Percentiles rank a stretch among this genome's conserved stretches.
Evolutionary conservation across 64 coral and sea anemone species (phyloP).

Genomic region (Actinia tenebrosa): DNA sequence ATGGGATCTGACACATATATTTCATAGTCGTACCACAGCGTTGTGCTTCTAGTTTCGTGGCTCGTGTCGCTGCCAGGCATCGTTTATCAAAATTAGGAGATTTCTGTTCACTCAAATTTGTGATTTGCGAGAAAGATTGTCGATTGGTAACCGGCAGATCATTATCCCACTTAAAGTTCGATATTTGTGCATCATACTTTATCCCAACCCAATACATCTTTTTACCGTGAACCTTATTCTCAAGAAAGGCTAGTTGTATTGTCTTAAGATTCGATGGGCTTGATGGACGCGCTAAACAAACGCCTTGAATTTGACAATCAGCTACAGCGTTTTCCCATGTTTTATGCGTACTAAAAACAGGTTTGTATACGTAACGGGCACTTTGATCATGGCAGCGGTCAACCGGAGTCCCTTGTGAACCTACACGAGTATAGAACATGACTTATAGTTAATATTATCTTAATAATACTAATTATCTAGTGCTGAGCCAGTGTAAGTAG

Average conservation of each 20-base stretch:
- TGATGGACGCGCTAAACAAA: background rate
- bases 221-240: background rate
- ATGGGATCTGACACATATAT: conserved; percentile 3
- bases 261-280: background rate
- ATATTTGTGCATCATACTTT: background rate
- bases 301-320: background rate
- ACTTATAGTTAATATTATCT: too few relatives aligned
- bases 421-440: background rate
- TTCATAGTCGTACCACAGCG: background rate
- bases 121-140: background rate
- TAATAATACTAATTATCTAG: too few relatives aligned
- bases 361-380: background rate
- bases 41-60: background rate
- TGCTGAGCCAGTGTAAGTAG: too few relatives aligned
- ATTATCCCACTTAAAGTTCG: background rate
- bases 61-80: background rate
- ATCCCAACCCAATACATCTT: background rate
- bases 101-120: background rate
- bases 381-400: too few relatives aligned
- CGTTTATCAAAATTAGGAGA: background rate
- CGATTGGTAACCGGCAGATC: background rate
- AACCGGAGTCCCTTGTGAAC: background rate
- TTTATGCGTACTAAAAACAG: background rate
- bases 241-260: background rate
- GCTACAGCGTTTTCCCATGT: background rate